phyloP scores from a whole-genome alignment of 2,888 invertebrate species.

The Sipunculus nudus region DNA sequence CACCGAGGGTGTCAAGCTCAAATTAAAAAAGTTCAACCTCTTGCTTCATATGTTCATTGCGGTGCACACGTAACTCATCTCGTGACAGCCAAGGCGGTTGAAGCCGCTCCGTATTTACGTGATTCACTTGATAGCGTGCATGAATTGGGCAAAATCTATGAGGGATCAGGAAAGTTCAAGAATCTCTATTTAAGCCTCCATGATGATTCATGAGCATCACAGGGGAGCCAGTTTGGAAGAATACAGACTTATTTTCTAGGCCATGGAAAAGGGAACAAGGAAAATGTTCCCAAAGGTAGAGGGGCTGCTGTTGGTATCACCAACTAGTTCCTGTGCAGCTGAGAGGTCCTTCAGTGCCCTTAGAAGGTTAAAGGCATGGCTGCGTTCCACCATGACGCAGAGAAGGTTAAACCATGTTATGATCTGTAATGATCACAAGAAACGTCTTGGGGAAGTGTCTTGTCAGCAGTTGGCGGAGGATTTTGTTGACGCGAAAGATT shows the following conservation, averaged over 20 bases:
- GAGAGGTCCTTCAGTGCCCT: neutral
- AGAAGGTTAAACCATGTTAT: neutral
- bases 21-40: conserved; percentile 6
- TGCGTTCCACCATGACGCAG: neutral
- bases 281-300: neutral
- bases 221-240: no score
- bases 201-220: no score
- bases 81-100: neutral
- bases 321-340: conserved; percentile 1
- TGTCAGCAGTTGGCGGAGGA: no score
- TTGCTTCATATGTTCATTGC: neutral
- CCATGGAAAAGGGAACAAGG: neutral
- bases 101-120: neutral
- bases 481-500: no score
- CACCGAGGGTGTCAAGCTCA: conserved; percentile 4
- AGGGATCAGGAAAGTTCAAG: neutral
- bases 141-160: neutral
- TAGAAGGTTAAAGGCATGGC: neutral
- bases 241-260: no score
- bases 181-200: neutral
- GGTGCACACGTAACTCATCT: conserved; percentile 5
- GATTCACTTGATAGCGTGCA: conserved; percentile 3
- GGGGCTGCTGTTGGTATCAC: neutral
- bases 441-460: neutral
- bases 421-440: neutral